Conservation (phyloP, 2,797 vertebrate species). For the Pantherophis vulpinus region DNA sequence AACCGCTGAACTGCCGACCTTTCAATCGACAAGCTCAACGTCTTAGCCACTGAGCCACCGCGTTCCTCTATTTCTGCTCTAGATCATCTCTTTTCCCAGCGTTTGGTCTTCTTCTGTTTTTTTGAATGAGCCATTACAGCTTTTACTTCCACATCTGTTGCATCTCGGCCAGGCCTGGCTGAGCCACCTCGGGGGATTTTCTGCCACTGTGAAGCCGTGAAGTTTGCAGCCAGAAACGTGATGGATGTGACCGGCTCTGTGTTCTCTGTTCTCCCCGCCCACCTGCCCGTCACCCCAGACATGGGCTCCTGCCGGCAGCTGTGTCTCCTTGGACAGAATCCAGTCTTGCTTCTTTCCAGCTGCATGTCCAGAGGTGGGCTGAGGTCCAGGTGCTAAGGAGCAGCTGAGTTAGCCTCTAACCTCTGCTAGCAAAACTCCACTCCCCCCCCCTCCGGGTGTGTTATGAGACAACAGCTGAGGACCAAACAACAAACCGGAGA, state of each 20-base stretch:
- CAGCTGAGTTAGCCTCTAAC: neutral
- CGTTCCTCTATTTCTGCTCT: too few species aligned
- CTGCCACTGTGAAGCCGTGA: neutral
- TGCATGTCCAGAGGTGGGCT: rapidly evolving
- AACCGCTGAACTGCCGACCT: too few species aligned
- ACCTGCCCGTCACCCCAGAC: neutral
- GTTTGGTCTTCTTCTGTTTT: neutral
- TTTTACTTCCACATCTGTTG: neutral
- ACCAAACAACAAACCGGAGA: rapidly evolving
- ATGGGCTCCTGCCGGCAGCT: rapidly evolving
- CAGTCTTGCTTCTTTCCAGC: neutral
- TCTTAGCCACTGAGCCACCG: too few species aligned
- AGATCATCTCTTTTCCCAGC: too few species aligned
- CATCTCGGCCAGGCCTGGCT: neutral
- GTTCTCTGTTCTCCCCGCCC: rapidly evolving
- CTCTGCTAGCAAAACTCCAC: neutral
- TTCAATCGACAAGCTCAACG: too few species aligned
- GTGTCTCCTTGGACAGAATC: rapidly evolving
- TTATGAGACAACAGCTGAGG: rapidly evolving
- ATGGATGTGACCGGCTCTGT: neutral
- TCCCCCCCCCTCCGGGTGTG: rapidly evolving
- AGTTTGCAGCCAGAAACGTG: slow-evolving; percentile 17
- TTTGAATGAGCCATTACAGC: too few species aligned
- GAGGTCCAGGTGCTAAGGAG: neutral
- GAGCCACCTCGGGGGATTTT: neutral